Base-by-base conservation (phyloP, 2,797 vertebrate species). In the Gadopsis bispinosus region DNA sequence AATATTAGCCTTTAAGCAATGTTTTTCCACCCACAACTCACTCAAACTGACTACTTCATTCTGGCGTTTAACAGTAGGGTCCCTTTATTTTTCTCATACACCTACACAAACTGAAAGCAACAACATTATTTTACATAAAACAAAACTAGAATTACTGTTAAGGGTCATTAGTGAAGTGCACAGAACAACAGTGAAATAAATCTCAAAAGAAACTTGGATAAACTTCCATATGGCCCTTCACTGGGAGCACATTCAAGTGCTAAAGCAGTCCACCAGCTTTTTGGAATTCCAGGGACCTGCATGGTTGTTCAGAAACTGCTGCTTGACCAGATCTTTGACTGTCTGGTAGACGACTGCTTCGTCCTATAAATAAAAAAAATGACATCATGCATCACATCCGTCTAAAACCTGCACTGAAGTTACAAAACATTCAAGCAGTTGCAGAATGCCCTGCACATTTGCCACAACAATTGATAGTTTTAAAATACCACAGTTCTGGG, bases 211-310 rank as follows among this genome's bases (percentile, higher is more conserved):
- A 87, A 82, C 77, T 45, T 48, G 8, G 31, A 61, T 17, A 14
- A 81, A 83, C 77, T 22, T 85, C 7, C 0, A 31, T 9, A 6
- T 13, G 33, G 16, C 5, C 5, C 0, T 2, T 67, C 56, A 48
- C 55, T 60, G 4, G 20, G 19, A 19, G 35, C 3, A 4, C 19
- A 5, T 69, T 95, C 77, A 94, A 41, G 47, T 5, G 17, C 84
- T 89, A 33, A 96, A 96, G 65, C 81, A 82, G 86, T 96, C 94
- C 73, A 96, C 95, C 58, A 95, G 83, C 45, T 89, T 87, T 81
- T 96, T 96, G 3, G 94, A 91, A 45, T 86, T 92, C 95, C 95
- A 96, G 5, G 87, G 69, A 26, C 95, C 95, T 0, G 92, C 93
- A 1, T 88, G 58, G 79, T 85, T 87, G 39, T 69, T 80, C 73